Conservation (phyloP, 2,888 invertebrate species). For the Drosophila nr. perissopoda region DNA sequence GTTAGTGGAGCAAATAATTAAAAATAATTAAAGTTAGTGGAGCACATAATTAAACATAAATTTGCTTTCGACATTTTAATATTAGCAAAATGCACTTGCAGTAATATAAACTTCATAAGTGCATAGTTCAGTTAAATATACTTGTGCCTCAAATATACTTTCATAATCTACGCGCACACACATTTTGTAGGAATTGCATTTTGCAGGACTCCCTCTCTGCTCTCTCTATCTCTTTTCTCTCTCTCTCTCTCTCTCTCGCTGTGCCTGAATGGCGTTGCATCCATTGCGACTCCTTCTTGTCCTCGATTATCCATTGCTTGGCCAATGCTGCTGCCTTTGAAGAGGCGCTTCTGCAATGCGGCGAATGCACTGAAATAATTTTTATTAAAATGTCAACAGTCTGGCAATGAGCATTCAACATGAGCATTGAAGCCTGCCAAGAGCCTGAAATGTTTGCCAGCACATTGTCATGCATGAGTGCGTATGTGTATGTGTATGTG, state of each 20-base stretch:
- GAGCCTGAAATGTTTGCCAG: constrained; percentile 71
- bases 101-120: constrained; percentile 8
- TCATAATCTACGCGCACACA: constrained; percentile 23
- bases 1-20: not conserved
- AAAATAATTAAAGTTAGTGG: too few species aligned
- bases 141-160: constrained; percentile 26
- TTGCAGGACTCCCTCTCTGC: constrained; percentile 1
- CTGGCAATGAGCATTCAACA: constrained; percentile 73
- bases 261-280: constrained; percentile 30
- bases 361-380: constrained; percentile 73
- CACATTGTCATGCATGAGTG: constrained; percentile 43
- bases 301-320: constrained; percentile 5
- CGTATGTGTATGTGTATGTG: constrained; percentile 9
- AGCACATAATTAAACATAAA: constrained; percentile 16
- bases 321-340: constrained; percentile 28
- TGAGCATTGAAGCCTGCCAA: constrained; percentile 69
- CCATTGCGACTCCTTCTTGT: not conserved
- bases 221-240: not conserved
- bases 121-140: constrained; percentile 23
- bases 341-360: constrained; percentile 71
- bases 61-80: not conserved
- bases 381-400: constrained; percentile 80
- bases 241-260: not conserved
- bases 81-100: constrained; percentile 12
- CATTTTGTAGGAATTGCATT: constrained; percentile 34